These are phyloP conservation scores for Parnassius mnemosyne DNA, from an alignment of 2,888 invertebrate genomes.

Conservation along the genomic window DNA sequence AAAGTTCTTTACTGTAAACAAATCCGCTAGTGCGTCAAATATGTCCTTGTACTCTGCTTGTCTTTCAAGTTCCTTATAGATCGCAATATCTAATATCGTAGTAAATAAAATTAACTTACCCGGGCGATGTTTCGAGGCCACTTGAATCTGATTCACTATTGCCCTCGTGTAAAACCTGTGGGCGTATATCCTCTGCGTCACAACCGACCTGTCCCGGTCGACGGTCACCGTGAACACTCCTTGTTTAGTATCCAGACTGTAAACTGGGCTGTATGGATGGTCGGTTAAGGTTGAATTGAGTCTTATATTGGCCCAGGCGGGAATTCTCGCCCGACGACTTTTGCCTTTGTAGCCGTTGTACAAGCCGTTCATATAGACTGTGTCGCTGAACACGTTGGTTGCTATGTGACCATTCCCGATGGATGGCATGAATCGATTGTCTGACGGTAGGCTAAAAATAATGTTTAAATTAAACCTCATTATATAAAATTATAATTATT, in stretches of 20 bases:
- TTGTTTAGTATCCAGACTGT: constrained; percentile 68
- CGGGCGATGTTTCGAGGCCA: constrained; percentile 64
- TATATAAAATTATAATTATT: no score
- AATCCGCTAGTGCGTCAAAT: no score
- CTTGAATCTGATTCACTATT: constrained; percentile 72
- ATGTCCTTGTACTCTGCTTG: no score
- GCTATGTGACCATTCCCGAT: constrained; percentile 82
- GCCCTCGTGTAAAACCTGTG: constrained; percentile 74
- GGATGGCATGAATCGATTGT: constrained; percentile 80
- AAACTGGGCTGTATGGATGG: constrained; percentile 58
- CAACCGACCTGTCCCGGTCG: constrained; percentile 68
- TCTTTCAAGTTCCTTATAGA: no score
- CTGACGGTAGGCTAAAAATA: constrained; percentile 69
- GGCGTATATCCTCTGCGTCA: constrained; percentile 72
- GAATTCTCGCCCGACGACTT: constrained; percentile 81
- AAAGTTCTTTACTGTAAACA: no score
- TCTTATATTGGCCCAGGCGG: constrained; percentile 80
- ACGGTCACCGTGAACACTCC: constrained; percentile 72
- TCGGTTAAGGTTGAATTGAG: constrained; percentile 69
- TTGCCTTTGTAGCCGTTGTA: constrained; percentile 79
- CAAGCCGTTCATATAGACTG: constrained; percentile 81
- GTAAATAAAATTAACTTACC: constrained; percentile 41
- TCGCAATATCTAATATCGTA: no score
- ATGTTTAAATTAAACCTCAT: no score
- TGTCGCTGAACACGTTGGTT: constrained; percentile 79